A percentile compares a stretch with the other conserved stretches of the same genome.
phyloP scores from a whole-genome alignment of 2,113 vertebrate species.

The Limanda limanda region DNA sequence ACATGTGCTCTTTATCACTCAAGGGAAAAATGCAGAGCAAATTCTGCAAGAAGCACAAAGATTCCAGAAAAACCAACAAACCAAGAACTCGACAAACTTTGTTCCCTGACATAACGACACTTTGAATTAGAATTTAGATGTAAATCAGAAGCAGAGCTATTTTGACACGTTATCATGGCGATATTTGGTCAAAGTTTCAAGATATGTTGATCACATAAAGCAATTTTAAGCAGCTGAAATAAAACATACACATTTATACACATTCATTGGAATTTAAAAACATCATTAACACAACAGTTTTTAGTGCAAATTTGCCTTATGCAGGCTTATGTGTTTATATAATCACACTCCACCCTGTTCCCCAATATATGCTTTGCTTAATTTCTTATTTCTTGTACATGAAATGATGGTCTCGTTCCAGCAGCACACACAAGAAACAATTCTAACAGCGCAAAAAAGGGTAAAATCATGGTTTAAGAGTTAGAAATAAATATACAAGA shows the following conservation, averaged over 20 bases:
- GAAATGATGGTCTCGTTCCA: background rate
- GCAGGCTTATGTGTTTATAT: too few species aligned
- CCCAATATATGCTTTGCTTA: slow-evolving; percentile 1
- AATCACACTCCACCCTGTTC: too few species aligned
- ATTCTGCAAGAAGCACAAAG: slow-evolving; percentile 1
- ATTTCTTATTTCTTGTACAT: background rate
- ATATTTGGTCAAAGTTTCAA: too few species aligned
- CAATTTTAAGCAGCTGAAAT: too few species aligned
- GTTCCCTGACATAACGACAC: too few species aligned
- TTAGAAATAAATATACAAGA: slow-evolving; percentile 29
- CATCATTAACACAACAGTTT: too few species aligned
- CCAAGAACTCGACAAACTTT: background rate
- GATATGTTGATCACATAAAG: too few species aligned
- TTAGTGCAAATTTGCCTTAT: too few species aligned
- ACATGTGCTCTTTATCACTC: background rate
- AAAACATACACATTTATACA: too few species aligned
- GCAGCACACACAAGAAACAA: too few species aligned
- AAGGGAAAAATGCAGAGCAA: background rate
- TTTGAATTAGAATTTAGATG: background rate
- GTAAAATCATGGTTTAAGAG: slow-evolving; percentile 12
- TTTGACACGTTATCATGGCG: too few species aligned
- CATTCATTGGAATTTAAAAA: too few species aligned
- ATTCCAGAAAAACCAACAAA: slow-evolving; percentile 5
- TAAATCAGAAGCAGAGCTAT: background rate
- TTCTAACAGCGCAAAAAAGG: background rate